phyloP scores from a whole-genome alignment of 1,140 invertebrate species.

The Pachypsylla venusta region DNA sequence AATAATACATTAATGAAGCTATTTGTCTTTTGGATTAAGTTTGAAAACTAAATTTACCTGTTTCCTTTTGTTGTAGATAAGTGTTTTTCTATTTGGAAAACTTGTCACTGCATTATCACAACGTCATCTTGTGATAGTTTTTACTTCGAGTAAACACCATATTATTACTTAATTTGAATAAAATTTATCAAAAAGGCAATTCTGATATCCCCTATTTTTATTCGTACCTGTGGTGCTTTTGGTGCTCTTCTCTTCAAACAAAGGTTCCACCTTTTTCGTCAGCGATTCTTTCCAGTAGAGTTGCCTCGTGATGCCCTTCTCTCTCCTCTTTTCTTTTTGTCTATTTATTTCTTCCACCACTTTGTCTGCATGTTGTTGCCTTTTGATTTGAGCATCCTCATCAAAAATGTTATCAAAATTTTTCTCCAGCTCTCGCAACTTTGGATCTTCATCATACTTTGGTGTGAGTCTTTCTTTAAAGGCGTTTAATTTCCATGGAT shows the following conservation, averaged over 20 bases:
- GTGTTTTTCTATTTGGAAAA: no score
- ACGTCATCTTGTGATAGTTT: no score
- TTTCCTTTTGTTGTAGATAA: no score
- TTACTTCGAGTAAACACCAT: no score
- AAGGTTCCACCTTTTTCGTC: not conserved
- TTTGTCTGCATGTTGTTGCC: not conserved
- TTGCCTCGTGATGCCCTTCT: slow-evolving; percentile 7
- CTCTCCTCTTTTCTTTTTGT: not conserved
- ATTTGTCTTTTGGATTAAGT: no score
- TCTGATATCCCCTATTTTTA: no score
- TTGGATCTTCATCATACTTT: not conserved
- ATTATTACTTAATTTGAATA: no score
- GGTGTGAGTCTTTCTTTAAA: not conserved
- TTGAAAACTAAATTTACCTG: no score
- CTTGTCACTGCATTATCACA: no score
- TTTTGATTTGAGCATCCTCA: not conserved
- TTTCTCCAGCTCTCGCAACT: not conserved
- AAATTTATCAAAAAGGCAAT: no score
- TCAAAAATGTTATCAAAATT: not conserved
- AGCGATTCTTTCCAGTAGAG: slow-evolving; percentile 1
- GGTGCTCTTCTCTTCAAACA: not conserved
- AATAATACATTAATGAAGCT: no score
- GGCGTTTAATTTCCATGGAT: not conserved
- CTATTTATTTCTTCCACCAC: not conserved
- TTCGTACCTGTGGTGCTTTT: no score